Evolutionary conservation across 2,113 vertebrate genomes (phyloP).

Genomic region (Phaethon lepturus): DNA sequence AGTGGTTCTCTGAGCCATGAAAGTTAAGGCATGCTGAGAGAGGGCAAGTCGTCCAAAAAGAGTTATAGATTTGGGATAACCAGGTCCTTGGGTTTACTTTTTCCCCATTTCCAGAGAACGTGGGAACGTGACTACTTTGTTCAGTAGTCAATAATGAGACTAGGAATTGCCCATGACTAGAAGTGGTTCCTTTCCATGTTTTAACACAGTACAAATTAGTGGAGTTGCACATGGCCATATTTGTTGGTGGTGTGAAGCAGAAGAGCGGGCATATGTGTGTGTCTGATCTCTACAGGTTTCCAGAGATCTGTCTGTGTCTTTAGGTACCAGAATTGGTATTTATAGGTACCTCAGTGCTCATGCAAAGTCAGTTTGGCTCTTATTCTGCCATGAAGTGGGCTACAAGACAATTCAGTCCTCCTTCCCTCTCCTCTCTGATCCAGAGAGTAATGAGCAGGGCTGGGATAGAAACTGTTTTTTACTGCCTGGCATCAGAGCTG

Average conservation of each 20-base stretch:
- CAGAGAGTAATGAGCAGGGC: background rate
- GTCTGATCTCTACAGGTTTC: background rate
- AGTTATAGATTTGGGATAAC: background rate
- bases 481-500: background rate
- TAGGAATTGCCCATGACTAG: background rate
- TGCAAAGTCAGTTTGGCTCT: background rate
- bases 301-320: background rate
- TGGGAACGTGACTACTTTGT: background rate
- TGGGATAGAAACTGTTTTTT: background rate
- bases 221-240: background rate
- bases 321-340: background rate
- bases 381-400: background rate
- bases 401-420: background rate
- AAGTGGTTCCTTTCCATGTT: background rate
- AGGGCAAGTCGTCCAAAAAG: background rate
- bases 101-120: background rate
- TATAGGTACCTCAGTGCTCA: background rate
- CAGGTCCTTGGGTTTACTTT: background rate
- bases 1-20: background rate
- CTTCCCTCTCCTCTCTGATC: background rate
- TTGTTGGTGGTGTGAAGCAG: background rate
- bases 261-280: background rate
- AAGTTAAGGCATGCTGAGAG: background rate
- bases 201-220: background rate
- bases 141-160: background rate